Evolutionary conservation across 2,797 vertebrate species (phyloP), one percentile per base, ranked within the genome.

Genomic region (Rhadinocentrus ornatus): DNA sequence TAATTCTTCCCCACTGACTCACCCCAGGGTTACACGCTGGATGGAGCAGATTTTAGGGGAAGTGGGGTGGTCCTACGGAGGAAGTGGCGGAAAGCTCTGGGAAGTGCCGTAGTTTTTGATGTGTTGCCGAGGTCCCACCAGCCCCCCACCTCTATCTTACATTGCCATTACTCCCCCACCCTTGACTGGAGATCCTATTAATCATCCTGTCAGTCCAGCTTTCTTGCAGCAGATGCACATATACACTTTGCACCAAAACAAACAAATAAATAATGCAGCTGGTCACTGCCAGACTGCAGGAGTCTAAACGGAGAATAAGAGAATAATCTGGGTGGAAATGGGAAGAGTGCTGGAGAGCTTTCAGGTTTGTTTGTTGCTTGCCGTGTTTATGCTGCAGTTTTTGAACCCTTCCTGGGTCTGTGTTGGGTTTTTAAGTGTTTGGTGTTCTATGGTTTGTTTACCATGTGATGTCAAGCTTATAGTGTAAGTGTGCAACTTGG

Each of bases 181-280:
- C 68, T 32, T 46, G 37, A 75, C 73, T 81, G 29, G 73, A 88
- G 77, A 84, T 83, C 80, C 84, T 87, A 91, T 91, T 91, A 91
- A 91, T 93, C 90, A 93, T 93, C 80, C 88, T 92, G 92, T 92
- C 91, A 91, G 71, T 87, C 77, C 67, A 31, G 89, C 84, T 84
- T 80, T 71, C 66, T 80, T 46, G 55, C 73, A 6, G 18, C 71
- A 69, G 66, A 86, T 69, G 50, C 73, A 77, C 68, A 65, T 59
- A 80, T 57, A 76, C 57, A 50, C 66, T 18, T 35, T 70, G 58
- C 66, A 77, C 61, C 73, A 78, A 83, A 80, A 83, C 86, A 90
- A 86, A 88, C 77, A 88, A 86, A 87, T 89, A 91, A 89, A 87
- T 86, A 86, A 87, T 78, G 82, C 56, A 70, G 62, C 68, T 24